Evolutionary conservation across 2,113 vertebrate genomes (phyloP).

Genomic region (Fukomys damarensis): DNA sequence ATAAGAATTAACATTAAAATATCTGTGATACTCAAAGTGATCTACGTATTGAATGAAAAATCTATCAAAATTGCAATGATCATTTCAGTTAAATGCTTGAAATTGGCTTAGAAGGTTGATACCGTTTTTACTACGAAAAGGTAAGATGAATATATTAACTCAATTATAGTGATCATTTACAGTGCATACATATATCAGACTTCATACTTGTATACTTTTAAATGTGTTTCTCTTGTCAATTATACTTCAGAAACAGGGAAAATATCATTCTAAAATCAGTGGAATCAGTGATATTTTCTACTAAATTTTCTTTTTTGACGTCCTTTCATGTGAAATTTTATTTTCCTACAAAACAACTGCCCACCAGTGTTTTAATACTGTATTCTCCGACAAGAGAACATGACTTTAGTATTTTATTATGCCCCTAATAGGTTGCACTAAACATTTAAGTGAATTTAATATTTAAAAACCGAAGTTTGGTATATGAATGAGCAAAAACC

Average conservation of each 20-base stretch:
- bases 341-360: not conserved
- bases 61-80: not conserved
- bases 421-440: not conserved
- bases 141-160: not conserved
- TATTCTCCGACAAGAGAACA: not conserved
- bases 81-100: not conserved
- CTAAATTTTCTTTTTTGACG: not conserved
- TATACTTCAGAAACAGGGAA: not conserved
- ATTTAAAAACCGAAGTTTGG: not conserved
- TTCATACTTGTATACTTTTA: not conserved
- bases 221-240: not conserved
- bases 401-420: not conserved
- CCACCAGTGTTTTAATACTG: not conserved
- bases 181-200: not conserved
- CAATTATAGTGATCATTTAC: not conserved
- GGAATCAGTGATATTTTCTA: constrained; percentile 18
- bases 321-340: not conserved
- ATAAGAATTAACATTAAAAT: not conserved
- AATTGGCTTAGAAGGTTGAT: not conserved
- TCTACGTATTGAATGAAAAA: not conserved
- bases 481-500: not conserved
- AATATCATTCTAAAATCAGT: constrained; percentile 11
- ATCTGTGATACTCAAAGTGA: not conserved
- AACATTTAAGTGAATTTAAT: constrained; percentile 18
- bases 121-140: not conserved